phyloP scores from a whole-genome alignment of 2,797 vertebrate genomes.

The Benthosema pterotum region DNA sequence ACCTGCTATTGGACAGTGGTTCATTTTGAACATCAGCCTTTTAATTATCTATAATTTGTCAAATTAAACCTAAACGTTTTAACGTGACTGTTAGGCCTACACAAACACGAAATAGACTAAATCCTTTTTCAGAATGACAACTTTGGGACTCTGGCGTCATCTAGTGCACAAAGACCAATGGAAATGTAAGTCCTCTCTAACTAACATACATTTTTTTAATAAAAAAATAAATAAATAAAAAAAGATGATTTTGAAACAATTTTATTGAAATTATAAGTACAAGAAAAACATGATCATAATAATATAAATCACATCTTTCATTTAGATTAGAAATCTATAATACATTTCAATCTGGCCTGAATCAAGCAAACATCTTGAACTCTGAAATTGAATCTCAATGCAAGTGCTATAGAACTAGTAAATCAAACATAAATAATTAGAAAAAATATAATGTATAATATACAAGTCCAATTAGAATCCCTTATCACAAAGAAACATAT shows the following conservation, averaged over 20 bases:
- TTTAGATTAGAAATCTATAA: too few relatives aligned
- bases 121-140: not conserved
- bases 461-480: too few relatives aligned
- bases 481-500: too few relatives aligned
- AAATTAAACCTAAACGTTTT: not conserved
- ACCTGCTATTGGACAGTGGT: too few relatives aligned
- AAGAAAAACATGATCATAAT: not conserved
- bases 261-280: not conserved
- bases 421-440: too few relatives aligned
- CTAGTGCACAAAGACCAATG: not conserved
- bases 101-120: not conserved
- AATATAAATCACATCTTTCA: not conserved
- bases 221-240: too few relatives aligned
- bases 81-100: too few relatives aligned
- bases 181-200: too few relatives aligned
- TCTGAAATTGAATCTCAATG: not conserved
- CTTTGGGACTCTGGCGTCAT: conserved; percentile 9
- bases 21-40: not conserved
- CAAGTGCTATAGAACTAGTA: too few relatives aligned
- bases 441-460: too few relatives aligned
- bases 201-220: not conserved
- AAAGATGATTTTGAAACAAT: too few relatives aligned
- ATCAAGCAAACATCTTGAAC: conserved; percentile 1
- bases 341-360: too few relatives aligned
- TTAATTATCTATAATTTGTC: not conserved